Percentiles rank a stretch among this genome's conserved stretches.
Conservation (phyloP, 2,113 vertebrate species). For the Hirundichthys speculiger region DNA sequence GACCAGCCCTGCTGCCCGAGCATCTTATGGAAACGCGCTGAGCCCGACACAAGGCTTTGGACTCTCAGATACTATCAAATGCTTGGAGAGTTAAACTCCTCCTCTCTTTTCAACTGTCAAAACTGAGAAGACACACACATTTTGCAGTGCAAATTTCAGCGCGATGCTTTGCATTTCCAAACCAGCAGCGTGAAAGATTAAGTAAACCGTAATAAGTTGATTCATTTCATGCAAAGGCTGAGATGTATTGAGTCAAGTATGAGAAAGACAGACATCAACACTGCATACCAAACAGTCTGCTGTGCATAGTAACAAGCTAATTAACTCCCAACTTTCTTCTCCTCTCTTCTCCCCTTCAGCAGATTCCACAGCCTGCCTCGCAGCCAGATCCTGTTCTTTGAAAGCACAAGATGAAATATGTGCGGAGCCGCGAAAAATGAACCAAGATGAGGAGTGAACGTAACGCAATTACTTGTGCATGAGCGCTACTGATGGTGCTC, state of each 20-base stretch:
- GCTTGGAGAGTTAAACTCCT: background rate
- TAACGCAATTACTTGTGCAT: constrained; percentile 48
- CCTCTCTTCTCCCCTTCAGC: constrained; percentile 24
- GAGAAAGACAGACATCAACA: constrained; percentile 53
- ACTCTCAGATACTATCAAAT: background rate
- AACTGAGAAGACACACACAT: background rate
- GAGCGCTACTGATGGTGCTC: constrained; percentile 26
- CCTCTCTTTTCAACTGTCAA: background rate
- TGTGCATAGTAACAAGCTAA: constrained; percentile 61
- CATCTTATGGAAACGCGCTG: background rate
- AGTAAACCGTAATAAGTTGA: constrained; percentile 36
- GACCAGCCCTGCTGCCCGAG: too few relatives aligned
- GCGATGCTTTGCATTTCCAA: background rate
- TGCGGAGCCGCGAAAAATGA: constrained; percentile 24
- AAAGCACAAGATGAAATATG: constrained; percentile 64
- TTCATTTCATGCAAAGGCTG: constrained; percentile 33
- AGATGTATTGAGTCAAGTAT: constrained; percentile 32
- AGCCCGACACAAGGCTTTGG: background rate
- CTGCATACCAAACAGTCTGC: constrained; percentile 58
- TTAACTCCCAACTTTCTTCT: constrained; percentile 61
- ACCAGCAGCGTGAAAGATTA: background rate
- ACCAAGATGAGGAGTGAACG: constrained; percentile 24
- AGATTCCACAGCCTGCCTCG: constrained; percentile 42
- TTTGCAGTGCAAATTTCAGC: constrained; percentile 21
- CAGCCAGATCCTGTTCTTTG: constrained; percentile 67